Conservation (phyloP, 2,797 vertebrate genomes). For the Scyliorhinus canicula region DNA sequence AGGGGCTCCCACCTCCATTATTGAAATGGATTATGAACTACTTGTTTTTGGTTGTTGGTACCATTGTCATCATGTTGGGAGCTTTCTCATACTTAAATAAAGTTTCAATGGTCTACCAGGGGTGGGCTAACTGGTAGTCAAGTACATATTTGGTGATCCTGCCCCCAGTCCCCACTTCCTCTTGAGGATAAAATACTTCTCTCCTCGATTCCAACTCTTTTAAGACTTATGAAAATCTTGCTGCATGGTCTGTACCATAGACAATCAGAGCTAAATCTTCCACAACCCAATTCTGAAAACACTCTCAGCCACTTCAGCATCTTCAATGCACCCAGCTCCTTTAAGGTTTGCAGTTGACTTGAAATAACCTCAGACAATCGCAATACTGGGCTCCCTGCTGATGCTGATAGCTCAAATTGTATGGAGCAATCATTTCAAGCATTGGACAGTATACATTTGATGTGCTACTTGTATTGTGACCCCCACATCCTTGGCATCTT, state of each 20-base stretch:
- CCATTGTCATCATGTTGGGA: neutral
- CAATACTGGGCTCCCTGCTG: neutral
- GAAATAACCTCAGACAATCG: neutral
- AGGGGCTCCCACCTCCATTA: too few relatives aligned
- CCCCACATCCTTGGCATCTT: neutral
- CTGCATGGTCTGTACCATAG: neutral
- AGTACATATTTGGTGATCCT: neutral
- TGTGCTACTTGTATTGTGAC: neutral
- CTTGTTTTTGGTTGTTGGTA: too few relatives aligned
- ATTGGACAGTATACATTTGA: neutral
- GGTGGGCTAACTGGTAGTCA: neutral
- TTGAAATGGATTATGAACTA: neutral
- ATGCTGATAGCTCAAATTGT: neutral
- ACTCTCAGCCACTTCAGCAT: neutral
- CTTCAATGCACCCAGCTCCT: neutral
- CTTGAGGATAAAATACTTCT: neutral
- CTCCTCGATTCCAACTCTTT: neutral
- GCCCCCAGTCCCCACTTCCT: neutral
- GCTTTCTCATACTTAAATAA: neutral
- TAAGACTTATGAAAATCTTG: neutral
- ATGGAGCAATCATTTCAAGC: neutral
- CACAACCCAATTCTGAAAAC: neutral
- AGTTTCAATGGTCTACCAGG: neutral
- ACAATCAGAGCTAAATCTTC: neutral
- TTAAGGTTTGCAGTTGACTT: neutral